phyloP scores from a whole-genome alignment of 2,888 invertebrate genomes.

The Chrysotoxum bicinctum region DNA sequence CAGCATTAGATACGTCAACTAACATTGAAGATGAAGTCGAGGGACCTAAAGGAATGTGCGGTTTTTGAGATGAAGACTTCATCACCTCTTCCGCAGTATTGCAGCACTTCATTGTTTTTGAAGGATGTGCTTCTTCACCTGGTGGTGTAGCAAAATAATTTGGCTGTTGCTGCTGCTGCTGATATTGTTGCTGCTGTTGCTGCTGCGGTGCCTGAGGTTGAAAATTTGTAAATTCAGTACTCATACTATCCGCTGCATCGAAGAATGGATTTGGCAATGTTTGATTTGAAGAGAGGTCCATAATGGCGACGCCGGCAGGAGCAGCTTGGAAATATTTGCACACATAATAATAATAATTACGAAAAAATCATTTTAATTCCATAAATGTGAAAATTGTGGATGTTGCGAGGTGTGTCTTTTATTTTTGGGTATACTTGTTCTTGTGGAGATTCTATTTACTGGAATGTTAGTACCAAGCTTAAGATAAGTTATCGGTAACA shows the following conservation, averaged over 20 bases:
- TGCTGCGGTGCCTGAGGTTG: slow-evolving; percentile 71
- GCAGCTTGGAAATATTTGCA: slow-evolving; percentile 67
- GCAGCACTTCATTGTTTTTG: slow-evolving; percentile 52
- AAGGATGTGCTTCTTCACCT: slow-evolving; percentile 70
- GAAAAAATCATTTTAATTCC: slow-evolving; percentile 12
- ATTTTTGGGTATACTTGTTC: slow-evolving; percentile 38
- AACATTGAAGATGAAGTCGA: slow-evolving; percentile 29
- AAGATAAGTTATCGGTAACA: slow-evolving; percentile 28
- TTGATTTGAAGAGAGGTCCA: slow-evolving; percentile 58
- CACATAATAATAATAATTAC: slow-evolving; percentile 45
- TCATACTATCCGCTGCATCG: slow-evolving; percentile 76
- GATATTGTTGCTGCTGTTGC: slow-evolving; percentile 73
- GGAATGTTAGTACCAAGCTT: slow-evolving; percentile 40
- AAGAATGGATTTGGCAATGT: slow-evolving; percentile 81
- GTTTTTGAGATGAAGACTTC: slow-evolving; percentile 38
- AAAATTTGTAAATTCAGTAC: slow-evolving; percentile 51
- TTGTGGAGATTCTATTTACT: slow-evolving; percentile 43
- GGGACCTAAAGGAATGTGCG: neutral
- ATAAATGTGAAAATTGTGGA: slow-evolving; percentile 41
- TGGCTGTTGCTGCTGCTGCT: slow-evolving; percentile 74
- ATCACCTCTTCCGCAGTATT: slow-evolving; percentile 68
- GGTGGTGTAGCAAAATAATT: slow-evolving; percentile 64
- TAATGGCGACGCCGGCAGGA: slow-evolving; percentile 65
- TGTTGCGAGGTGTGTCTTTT: slow-evolving; percentile 58
- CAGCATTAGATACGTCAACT: slow-evolving; percentile 43